Evolutionary conservation across 1,140 invertebrate genomes (phyloP), one percentile per base, ranked within the genome.

Genomic region (Drosophila arawakana): DNA sequence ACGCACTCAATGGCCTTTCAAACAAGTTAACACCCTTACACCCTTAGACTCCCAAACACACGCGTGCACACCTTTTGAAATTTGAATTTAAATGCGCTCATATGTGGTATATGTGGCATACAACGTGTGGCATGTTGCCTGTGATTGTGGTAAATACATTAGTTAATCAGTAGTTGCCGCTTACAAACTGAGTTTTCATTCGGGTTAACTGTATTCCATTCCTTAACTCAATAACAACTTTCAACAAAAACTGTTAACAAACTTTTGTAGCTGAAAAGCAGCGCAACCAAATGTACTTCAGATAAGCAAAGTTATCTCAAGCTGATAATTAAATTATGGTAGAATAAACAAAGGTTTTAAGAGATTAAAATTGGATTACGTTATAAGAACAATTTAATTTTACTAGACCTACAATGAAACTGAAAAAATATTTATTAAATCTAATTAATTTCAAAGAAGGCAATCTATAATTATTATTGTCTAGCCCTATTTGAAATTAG

Each of bases 31-130:
- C 39, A 62, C 72, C 54, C 57, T 46, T 37, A 46, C 44, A 49
- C 63, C 15, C 15, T 35, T 30, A 55, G 21, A 47, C 43, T 43
- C 72, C 55, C 37, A 21, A 39, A 35, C 30, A 44, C 46, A 66
- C 21, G 30, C 35, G 58, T 9, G 35, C 21, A 49, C 66, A 59
- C 72, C 70, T 70, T 85, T 72, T 68, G 47, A 52, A 59, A 76
- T 70, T 85, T 81, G 68, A 75, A 73, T 76, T 86, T 65, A 73
- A 86, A 81, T 78, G 74, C 74, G 34, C 7, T 39, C 47, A 6
- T 9, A 34, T 57, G 39, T 37, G 55, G 55, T 47, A 18, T 41
- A 55, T 54, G 63, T 25, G 47, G 70, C 55, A 10, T 44, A 15
- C 34, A 39, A n/a, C 11, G 9, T 61, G 46, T n/a, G 46, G 15